These are phyloP conservation scores for Harpagifer antarcticus DNA, from an alignment of 2,797 vertebrate species.

Conservation along the genomic window DNA sequence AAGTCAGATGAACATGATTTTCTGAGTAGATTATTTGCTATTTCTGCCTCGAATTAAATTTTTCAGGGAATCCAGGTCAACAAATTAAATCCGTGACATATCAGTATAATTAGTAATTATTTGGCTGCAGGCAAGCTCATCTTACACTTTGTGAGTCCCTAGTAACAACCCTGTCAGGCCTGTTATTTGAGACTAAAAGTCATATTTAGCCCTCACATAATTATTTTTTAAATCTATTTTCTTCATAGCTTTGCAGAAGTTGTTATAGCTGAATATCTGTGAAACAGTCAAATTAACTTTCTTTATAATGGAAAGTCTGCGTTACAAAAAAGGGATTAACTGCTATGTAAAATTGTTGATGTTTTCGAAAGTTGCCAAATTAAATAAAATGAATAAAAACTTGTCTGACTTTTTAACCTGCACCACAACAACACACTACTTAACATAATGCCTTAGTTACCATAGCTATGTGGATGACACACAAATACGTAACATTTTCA, in stretches of 20 bases:
- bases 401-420: constrained; percentile 31
- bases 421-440: neutral
- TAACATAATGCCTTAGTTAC: neutral
- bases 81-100: constrained; percentile 54
- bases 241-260: constrained; percentile 27
- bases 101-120: constrained; percentile 59
- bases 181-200: constrained; percentile 56
- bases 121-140: constrained; percentile 43
- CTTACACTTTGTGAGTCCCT: constrained; percentile 34
- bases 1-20: constrained; percentile 4
- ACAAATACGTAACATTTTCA: too few species aligned
- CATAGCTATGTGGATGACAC: too few species aligned
- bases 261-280: constrained; percentile 35
- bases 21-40: constrained; percentile 26
- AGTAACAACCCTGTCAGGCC: constrained; percentile 61
- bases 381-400: constrained; percentile 43
- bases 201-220: constrained; percentile 53
- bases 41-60: constrained; percentile 42
- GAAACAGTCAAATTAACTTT: constrained; percentile 15
- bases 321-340: constrained; percentile 33
- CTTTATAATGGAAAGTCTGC: constrained; percentile 35
- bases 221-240: constrained; percentile 53
- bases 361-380: constrained; percentile 28
- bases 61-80: constrained; percentile 45
- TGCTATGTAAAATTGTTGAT: constrained; percentile 23